Evolutionary conservation across 2,888 invertebrate genomes (phyloP), one percentile per base, ranked within the genome.

Genomic region (Marasmarcha lunaedactyla): DNA sequence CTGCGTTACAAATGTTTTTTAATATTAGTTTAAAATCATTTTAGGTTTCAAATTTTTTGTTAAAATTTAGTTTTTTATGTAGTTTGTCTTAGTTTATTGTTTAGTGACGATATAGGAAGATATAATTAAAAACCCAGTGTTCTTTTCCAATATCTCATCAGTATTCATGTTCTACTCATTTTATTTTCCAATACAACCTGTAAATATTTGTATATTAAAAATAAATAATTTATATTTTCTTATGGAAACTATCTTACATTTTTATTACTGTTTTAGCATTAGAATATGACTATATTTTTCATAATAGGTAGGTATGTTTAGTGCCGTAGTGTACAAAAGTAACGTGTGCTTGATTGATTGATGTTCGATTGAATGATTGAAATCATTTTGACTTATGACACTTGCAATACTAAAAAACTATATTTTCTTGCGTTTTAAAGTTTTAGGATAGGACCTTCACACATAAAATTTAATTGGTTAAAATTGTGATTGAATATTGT

Each of bases 171-270:
- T 53, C 30, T 53, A 60, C 54, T 60, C 57, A 53, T 42, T 53
- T 7, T 30, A 9, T 9, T 30, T 30, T n/a, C 3, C 30, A n/a
- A 30, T 34, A 14, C 12, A 13, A 34, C 54, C 60, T 72, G 71
- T 77, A 76, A 62, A 73, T 76, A 71, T 40, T 50, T 48, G 42
- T 47, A 48, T 60, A 50, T 59, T 50, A 51, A 57, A 64, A 56
- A 63, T 65, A 63, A 70, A 57, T 56, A 59, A 60, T 54, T 56
- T 71, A 73, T 79, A 78, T 76, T 77, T 77, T 76, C 73, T 52
- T 76, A 76, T 55, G 45, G 56, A 59, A 59, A 62, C 66, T 69
- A 54, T 67, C 62, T 63, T 59, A 51, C 4, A 20, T 20, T 20
- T 20, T 20, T 30, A 30, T 30, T 30, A 30, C 30, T 30, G 11